Evolutionary conservation across 2,797 vertebrate species (phyloP).

Genomic region (Arnoldichthys spilopterus): DNA sequence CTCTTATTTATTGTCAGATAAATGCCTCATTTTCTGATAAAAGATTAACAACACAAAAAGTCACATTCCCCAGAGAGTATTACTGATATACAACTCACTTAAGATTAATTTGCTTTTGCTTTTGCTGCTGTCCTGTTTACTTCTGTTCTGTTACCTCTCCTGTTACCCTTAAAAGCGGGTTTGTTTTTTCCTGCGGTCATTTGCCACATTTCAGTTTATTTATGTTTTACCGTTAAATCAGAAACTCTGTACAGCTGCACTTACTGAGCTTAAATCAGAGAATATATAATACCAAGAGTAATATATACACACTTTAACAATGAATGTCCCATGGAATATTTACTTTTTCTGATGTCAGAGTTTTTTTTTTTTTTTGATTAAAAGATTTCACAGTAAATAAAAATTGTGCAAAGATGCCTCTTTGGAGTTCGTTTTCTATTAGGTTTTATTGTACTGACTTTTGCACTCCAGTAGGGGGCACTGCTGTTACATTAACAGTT

Average conservation of each 20-base stretch:
- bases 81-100: not conserved
- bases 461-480: slow-evolving; percentile 7
- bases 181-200: not conserved
- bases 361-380: slow-evolving; percentile 8
- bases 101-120: not conserved
- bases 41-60: slow-evolving; percentile 1
- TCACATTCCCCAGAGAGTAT: not conserved
- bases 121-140: not conserved
- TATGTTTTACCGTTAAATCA: not conserved
- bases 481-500: slow-evolving; percentile 13
- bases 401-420: not conserved
- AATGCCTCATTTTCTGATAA: not conserved
- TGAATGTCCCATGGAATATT: slow-evolving; percentile 13
- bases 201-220: slow-evolving; percentile 2
- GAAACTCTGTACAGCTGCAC: slow-evolving; percentile 6
- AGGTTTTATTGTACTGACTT: not conserved
- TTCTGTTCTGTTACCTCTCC: not conserved
- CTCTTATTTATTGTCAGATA: not conserved
- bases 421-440: not conserved
- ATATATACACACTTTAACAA: not conserved
- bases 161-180: not conserved
- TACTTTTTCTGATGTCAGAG: slow-evolving; percentile 6
- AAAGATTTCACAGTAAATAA: slow-evolving; percentile 8
- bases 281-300: not conserved
- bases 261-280: not conserved